A percentile compares a stretch with the other conserved stretches of the same genome.
Conservation (phyloP, 2,797 vertebrate species). For the Sebastes alutus region DNA sequence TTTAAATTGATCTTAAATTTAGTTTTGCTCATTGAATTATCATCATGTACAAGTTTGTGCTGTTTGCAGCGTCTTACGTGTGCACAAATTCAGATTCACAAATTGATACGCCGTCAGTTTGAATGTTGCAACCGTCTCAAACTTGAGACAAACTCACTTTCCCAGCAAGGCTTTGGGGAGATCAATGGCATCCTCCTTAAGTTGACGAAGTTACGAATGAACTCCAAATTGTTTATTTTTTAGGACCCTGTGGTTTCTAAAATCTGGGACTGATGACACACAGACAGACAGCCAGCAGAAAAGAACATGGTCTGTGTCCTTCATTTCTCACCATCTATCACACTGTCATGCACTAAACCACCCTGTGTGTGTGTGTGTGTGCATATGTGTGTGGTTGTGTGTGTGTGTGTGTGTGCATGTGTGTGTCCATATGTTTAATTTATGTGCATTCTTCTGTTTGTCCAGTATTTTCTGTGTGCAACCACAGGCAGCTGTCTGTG, state of each 20-base stretch:
- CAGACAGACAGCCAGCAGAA: slow-evolving; percentile 81
- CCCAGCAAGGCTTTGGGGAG: slow-evolving; percentile 72
- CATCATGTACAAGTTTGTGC: neutral
- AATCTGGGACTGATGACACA: slow-evolving; percentile 89
- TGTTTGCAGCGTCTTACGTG: neutral
- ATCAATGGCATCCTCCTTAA: slow-evolving; percentile 45
- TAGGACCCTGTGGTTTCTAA: slow-evolving; percentile 90
- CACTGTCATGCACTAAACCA: slow-evolving; percentile 86
- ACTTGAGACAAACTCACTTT: slow-evolving; percentile 63
- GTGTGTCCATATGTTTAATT: slow-evolving; percentile 14
- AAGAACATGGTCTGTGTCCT: slow-evolving; percentile 85
- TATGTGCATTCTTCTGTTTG: slow-evolving; percentile 12
- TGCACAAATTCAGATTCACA: neutral
- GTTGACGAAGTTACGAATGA: slow-evolving; percentile 68
- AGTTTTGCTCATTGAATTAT: neutral
- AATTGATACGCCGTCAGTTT: neutral
- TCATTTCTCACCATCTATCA: slow-evolving; percentile 80
- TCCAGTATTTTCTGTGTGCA: slow-evolving; percentile 12
- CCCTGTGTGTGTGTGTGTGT: slow-evolving; percentile 38
- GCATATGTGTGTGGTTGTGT: slow-evolving; percentile 3
- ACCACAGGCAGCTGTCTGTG: neutral
- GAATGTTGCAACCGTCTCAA: slow-evolving; percentile 5
- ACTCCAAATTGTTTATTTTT: slow-evolving; percentile 86
- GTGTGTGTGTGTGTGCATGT: neutral
- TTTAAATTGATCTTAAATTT: neutral